A percentile compares a stretch with the other conserved stretches of the same genome.
Evolutionary conservation across 2,888 invertebrate species (phyloP).

Genomic region (Phanerotoma sp.): DNA sequence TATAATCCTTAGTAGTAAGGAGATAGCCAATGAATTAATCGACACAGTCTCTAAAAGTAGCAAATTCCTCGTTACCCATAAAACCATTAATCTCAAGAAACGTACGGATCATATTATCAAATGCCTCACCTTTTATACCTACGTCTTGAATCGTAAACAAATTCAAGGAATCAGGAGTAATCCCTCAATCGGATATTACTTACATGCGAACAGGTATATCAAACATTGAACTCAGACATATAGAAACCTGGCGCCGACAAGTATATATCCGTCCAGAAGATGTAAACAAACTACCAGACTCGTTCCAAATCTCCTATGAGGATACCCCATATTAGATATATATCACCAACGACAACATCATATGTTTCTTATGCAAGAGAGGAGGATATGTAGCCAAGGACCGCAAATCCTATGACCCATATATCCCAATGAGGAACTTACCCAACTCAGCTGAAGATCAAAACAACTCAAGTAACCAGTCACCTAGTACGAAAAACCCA

Average conservation of each 20-base stretch:
- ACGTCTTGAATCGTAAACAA: constrained; percentile 22
- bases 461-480: too few species aligned
- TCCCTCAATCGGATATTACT: constrained; percentile 21
- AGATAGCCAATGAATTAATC: constrained; percentile 14
- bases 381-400: too few species aligned
- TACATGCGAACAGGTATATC: constrained; percentile 25
- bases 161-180: constrained; percentile 21
- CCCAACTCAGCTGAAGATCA: too few species aligned
- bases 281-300: constrained; percentile 19
- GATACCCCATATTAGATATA: constrained; percentile 12
- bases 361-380: constrained; percentile 13
- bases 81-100: constrained; percentile 25
- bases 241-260: constrained; percentile 30
- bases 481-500: too few species aligned
- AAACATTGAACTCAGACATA: constrained; percentile 18
- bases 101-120: constrained; percentile 28
- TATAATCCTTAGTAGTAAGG: constrained; percentile 20
- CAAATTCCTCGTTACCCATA: constrained; percentile 4
- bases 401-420: too few species aligned
- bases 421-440: too few species aligned
- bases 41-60: constrained; percentile 15
- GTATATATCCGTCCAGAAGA: constrained; percentile 28
- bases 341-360: not conserved
- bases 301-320: constrained; percentile 5
- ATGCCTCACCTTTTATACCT: constrained; percentile 31